Evolutionary conservation across 1,140 invertebrate species (phyloP).

Genomic region (Seison nebaliae): DNA sequence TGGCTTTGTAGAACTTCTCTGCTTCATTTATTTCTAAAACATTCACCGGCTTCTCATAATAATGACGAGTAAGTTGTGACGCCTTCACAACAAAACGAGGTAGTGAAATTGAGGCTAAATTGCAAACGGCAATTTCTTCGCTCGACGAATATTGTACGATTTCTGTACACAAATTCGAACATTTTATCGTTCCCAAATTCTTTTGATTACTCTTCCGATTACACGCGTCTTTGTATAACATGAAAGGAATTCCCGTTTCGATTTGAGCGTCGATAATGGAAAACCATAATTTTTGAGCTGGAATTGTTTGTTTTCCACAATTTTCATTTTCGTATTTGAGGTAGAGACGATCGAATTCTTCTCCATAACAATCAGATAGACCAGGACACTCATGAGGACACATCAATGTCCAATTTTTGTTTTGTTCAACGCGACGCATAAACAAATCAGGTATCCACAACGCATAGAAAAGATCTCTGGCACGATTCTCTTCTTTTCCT

Average conservation of each 20-base stretch:
- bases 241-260: slow-evolving; percentile 90
- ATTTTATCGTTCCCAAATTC: slow-evolving; percentile 91
- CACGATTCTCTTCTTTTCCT: slow-evolving; percentile 65
- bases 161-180: slow-evolving; percentile 90
- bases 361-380: slow-evolving; percentile 63
- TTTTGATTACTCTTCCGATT: slow-evolving; percentile 92
- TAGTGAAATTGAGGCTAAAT: slow-evolving; percentile 85
- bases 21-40: too few relatives aligned
- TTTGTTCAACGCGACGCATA: slow-evolving; percentile 69
- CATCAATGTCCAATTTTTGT: slow-evolving; percentile 76
- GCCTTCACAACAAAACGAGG: slow-evolving; percentile 90
- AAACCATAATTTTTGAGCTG: slow-evolving; percentile 67
- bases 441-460: slow-evolving; percentile 96
- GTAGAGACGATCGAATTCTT: slow-evolving; percentile 73
- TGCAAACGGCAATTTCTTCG: slow-evolving; percentile 87
- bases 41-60: slow-evolving; percentile 29
- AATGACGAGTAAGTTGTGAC: too few relatives aligned
- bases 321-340: slow-evolving; percentile 55
- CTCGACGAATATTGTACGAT: slow-evolving; percentile 62
- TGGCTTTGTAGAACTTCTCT: not conserved
- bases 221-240: slow-evolving; percentile 84
- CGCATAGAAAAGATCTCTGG: slow-evolving; percentile 84
- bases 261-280: slow-evolving; percentile 79
- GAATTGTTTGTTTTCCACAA: slow-evolving; percentile 43
- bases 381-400: slow-evolving; percentile 76